Base-by-base conservation (phyloP, 2,797 vertebrate genomes). In the Paguma larvata region DNA sequence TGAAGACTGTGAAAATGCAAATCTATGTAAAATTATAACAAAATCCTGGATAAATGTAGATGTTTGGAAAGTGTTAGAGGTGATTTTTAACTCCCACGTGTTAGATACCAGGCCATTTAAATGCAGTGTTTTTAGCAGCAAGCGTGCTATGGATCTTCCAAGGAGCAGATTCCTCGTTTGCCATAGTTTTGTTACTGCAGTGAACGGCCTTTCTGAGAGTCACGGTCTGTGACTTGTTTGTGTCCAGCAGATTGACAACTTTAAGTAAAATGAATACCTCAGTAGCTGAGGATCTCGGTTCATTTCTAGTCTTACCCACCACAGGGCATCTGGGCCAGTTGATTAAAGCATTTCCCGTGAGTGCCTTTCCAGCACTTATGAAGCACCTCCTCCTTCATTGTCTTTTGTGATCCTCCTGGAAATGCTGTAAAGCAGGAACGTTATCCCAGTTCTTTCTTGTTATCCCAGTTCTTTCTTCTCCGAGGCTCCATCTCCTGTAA, bases 181-280 rank as follows among this genome's bases (percentile, higher is more conserved):
- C 30, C 38, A n/a, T 3, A 4, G 25, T 23, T 89, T 82, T 67
- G 23, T 30, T 78, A 14, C 10, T 3, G 0, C 23, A 15, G 2
- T 32, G 18, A 11, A 44, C 4, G 51, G 80, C 92, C 90, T 65
- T 95, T 92, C 62, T 86, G 18, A 95, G 41, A 83, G 48, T 51
- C 73, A 56, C 44, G 14, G 62, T 2, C 30, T n/a, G 16, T 91
- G 93, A 59, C 4, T 77, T 96, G 87, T 30, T 30, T 51, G 32
- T 19, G 3, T 70, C 51, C 14, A 92, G 82, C 96, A 91, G 68
- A 89, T 25, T 80, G 12, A 32, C 9, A 77, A 59, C 56, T 96
- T 41, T 75, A 89, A 62, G 41, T 46, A n/a, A 11, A 96, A 14
- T 48, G 19, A 79, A 86, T 96, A 96, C 83, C 6, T 89, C 46